These are phyloP conservation scores for Vidua macroura DNA, from an alignment of 2,113 vertebrate species.

Conservation along the genomic window DNA sequence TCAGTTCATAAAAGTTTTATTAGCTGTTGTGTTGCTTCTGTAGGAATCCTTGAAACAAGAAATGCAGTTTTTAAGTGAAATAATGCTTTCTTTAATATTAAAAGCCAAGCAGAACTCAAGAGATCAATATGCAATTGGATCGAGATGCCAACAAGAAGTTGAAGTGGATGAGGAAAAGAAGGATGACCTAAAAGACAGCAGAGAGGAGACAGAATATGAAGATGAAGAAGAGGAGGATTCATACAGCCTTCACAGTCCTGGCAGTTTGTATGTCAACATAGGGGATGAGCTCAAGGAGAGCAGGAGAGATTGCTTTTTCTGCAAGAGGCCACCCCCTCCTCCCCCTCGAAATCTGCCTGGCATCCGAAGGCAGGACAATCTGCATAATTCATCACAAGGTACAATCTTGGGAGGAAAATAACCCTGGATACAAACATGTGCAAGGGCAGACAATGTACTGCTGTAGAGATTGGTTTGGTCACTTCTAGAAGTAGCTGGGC, in stretches of 20 bases:
- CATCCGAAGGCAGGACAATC: slow-evolving; percentile 39
- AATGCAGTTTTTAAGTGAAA: slow-evolving; percentile 41
- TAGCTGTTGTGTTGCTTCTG: slow-evolving; percentile 43
- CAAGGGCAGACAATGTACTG: background rate
- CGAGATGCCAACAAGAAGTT: background rate
- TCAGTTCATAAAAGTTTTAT: slow-evolving; percentile 65
- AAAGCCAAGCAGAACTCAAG: slow-evolving; percentile 1
- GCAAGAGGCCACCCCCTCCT: slow-evolving; percentile 76
- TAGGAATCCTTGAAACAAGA: slow-evolving; percentile 41
- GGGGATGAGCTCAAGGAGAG: background rate
- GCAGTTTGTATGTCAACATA: slow-evolving; percentile 70
- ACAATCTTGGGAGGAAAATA: background rate
- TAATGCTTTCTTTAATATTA: slow-evolving; percentile 14
- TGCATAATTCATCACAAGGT: slow-evolving; percentile 76
- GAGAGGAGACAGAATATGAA: slow-evolving; percentile 33
- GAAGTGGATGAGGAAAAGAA: background rate
- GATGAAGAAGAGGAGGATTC: background rate
- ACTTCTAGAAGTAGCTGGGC: background rate
- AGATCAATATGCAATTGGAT: background rate
- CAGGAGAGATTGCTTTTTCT: background rate
- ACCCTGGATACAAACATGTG: background rate
- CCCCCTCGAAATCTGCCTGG: slow-evolving; percentile 67
- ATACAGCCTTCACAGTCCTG: slow-evolving; percentile 1
- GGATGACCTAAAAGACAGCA: background rate
- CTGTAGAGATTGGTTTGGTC: background rate